A percentile compares a stretch with the other conserved stretches of the same genome.
phyloP scores from a whole-genome alignment of 2,113 vertebrate genomes.

The Cinclus cinclus region DNA sequence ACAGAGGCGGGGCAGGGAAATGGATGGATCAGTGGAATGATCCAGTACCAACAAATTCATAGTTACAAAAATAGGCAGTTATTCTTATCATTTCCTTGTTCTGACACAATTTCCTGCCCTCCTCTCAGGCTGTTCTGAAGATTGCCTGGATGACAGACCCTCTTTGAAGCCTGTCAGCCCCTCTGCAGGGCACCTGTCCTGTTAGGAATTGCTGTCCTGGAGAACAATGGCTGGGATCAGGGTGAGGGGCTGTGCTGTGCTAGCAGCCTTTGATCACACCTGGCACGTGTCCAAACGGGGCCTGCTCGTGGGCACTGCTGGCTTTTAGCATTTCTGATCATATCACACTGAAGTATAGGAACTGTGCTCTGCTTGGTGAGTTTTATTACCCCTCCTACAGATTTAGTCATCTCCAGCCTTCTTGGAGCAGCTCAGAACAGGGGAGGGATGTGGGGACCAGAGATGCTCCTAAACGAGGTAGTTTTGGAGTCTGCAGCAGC shows the following conservation, averaged over 20 bases:
- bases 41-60: neutral
- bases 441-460: neutral
- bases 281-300: accelerated
- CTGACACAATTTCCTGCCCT: slow-evolving; percentile 50
- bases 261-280: slow-evolving; percentile 21
- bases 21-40: slow-evolving; percentile 15
- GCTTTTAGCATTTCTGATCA: neutral
- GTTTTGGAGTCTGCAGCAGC: neutral
- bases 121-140: neutral
- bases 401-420: neutral
- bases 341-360: neutral
- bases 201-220: neutral
- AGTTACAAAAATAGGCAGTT: slow-evolving; percentile 45
- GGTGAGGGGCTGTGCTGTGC: neutral
- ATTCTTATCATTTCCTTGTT: slow-evolving; percentile 46
- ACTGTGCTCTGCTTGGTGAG: neutral
- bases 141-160: slow-evolving; percentile 20
- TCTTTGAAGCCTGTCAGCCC: slow-evolving; percentile 28
- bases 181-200: neutral
- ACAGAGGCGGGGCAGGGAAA: neutral
- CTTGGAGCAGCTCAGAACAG: neutral
- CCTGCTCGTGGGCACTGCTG: neutral
- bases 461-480: neutral
- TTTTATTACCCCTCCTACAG: neutral
- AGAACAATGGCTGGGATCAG: neutral